These are phyloP conservation scores for Orthosia gracilis DNA, from an alignment of 2,888 invertebrate species.

Conservation along the genomic window DNA sequence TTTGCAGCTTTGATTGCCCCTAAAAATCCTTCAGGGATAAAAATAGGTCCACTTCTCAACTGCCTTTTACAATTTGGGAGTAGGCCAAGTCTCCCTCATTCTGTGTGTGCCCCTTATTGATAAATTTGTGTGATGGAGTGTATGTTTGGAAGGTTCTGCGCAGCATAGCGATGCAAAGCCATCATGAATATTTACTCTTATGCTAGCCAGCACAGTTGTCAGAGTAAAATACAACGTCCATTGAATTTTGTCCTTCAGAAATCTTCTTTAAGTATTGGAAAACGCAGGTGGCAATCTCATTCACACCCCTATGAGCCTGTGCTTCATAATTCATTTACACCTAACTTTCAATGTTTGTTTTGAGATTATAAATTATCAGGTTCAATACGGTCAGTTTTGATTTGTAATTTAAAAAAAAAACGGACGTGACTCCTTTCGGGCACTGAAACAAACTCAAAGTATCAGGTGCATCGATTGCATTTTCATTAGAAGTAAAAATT, in stretches of 20 bases:
- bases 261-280: constrained; percentile 68
- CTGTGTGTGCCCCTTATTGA: constrained; percentile 1
- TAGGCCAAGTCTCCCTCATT: constrained; percentile 15
- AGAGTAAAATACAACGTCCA: constrained; percentile 69
- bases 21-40: constrained; percentile 38
- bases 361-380: constrained; percentile 1
- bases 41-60: constrained; percentile 45
- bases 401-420: constrained; percentile 72
- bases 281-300: constrained; percentile 73
- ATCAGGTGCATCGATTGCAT: no score
- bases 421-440: constrained; percentile 69
- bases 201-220: constrained; percentile 71
- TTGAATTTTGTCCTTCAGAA: constrained; percentile 34
- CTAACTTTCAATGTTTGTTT: constrained; percentile 10
- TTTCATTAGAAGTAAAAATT: no score
- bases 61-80: constrained; percentile 23
- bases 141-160: constrained; percentile 37
- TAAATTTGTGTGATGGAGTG: constrained; percentile 7
- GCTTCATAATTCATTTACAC: background rate
- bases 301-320: constrained; percentile 67
- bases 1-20: constrained; percentile 52
- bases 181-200: constrained; percentile 66
- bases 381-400: constrained; percentile 65
- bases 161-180: constrained; percentile 56
- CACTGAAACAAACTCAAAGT: constrained; percentile 64